These are phyloP conservation scores for Tetrao urogallus DNA, from an alignment of 2,113 vertebrate genomes.

Conservation along the genomic window DNA sequence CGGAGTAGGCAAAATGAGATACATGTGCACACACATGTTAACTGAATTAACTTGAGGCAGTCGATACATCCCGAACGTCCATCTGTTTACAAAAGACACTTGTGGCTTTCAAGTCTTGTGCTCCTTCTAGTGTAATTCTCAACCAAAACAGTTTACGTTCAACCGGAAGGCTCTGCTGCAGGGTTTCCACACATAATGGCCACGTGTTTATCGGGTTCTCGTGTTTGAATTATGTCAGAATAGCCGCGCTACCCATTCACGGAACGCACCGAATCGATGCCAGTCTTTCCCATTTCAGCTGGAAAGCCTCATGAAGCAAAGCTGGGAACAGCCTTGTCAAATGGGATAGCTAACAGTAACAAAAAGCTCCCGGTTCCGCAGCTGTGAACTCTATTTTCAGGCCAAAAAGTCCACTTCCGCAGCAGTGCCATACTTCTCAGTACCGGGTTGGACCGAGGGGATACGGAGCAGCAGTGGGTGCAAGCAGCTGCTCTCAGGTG, in stretches of 20 bases:
- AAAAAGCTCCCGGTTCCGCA: constrained; percentile 49
- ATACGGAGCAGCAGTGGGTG: constrained; percentile 49
- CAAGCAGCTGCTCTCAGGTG: constrained; percentile 56
- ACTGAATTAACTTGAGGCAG: constrained; percentile 63
- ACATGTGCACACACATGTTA: constrained; percentile 53
- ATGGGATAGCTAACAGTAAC: constrained; percentile 30
- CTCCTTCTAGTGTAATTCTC: constrained; percentile 31
- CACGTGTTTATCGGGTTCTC: constrained; percentile 43
- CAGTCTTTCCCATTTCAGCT: constrained; percentile 23
- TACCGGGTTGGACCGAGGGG: constrained; percentile 4
- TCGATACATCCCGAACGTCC: constrained; percentile 51
- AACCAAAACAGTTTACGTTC: constrained; percentile 41
- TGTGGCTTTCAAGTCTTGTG: constrained; percentile 47
- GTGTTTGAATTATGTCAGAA: constrained; percentile 41
- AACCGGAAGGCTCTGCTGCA: constrained; percentile 51
- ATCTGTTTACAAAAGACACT: constrained; percentile 68
- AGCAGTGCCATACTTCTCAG: constrained; percentile 37
- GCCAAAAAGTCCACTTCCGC: constrained; percentile 61
- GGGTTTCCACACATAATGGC: constrained; percentile 29
- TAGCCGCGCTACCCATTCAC: constrained; percentile 14
- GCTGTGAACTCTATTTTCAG: constrained; percentile 51
- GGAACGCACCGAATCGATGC: constrained; percentile 12
- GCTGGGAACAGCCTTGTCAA: constrained; percentile 48
- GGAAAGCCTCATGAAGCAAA: constrained; percentile 37
- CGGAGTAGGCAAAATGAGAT: constrained; percentile 53